A percentile compares a stretch with the other conserved stretches of the same genome.
These are phyloP conservation scores for Bombylius major DNA, from an alignment of 2,888 invertebrate species.

Conservation along the genomic window DNA sequence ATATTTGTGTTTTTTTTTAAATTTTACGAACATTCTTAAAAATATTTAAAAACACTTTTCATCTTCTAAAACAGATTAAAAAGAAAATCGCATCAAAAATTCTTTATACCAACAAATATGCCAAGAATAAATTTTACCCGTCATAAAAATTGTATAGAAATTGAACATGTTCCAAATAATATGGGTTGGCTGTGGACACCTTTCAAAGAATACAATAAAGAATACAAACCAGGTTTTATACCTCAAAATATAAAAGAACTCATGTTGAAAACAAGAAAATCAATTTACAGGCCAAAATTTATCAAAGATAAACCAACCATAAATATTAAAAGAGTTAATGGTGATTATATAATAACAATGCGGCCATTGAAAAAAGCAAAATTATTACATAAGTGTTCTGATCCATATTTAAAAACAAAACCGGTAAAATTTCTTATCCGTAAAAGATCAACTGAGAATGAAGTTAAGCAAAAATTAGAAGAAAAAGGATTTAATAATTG, in stretches of 20 bases:
- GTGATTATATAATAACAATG: slow-evolving; percentile 51
- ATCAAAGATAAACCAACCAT: slow-evolving; percentile 43
- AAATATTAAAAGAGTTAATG: slow-evolving; percentile 51
- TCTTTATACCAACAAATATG: too few relatives aligned
- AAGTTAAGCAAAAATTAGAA: slow-evolving; percentile 42
- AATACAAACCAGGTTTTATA: slow-evolving; percentile 33
- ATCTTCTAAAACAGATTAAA: too few relatives aligned
- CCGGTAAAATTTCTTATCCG: slow-evolving; percentile 55
- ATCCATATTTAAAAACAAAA: slow-evolving; percentile 55
- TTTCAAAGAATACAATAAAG: slow-evolving; percentile 20
- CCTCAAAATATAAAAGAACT: slow-evolving; percentile 29
- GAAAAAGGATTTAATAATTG: slow-evolving; percentile 44
- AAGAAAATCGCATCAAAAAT: too few relatives aligned
- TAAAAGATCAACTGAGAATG: slow-evolving; percentile 41
- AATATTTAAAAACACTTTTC: too few relatives aligned
- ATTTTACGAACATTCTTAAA: too few relatives aligned
- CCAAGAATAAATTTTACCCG: too few relatives aligned
- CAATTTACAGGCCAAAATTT: slow-evolving; percentile 24
- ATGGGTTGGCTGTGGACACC: slow-evolving; percentile 59
- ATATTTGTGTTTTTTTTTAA: too few relatives aligned
- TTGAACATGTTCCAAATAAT: slow-evolving; percentile 42
- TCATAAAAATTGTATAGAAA: too few relatives aligned
- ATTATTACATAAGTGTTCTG: slow-evolving; percentile 44
- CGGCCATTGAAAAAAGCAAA: slow-evolving; percentile 51
- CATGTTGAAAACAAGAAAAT: slow-evolving; percentile 25